Percentiles rank a stretch among this genome's conserved stretches.
Evolutionary conservation across 2,797 vertebrate genomes (phyloP).

Genomic region (Mus caroli): DNA sequence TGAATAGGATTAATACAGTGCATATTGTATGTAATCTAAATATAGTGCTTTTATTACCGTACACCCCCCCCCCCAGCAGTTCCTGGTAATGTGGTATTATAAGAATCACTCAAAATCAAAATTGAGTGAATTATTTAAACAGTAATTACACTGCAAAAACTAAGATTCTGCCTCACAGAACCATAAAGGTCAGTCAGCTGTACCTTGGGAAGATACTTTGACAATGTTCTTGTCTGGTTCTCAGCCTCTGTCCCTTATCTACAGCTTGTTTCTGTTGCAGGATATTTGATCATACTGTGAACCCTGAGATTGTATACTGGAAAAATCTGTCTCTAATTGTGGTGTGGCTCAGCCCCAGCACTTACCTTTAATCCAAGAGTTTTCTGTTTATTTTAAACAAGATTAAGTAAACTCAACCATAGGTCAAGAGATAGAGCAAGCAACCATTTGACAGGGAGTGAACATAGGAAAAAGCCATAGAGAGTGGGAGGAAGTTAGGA

Average conservation of each 20-base stretch:
- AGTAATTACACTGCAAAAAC: slow-evolving; percentile 21
- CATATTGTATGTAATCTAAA: background rate
- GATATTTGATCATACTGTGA: background rate
- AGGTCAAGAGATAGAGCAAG: background rate
- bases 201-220: background rate
- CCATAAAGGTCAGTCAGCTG: slow-evolving; percentile 16
- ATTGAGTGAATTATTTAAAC: slow-evolving; percentile 46
- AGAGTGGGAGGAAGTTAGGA: background rate
- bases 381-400: background rate
- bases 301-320: background rate
- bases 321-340: background rate
- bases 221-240: background rate
- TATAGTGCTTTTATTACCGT: background rate
- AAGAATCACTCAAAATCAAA: background rate
- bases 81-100: slow-evolving; percentile 17
- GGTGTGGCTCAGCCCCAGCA: background rate
- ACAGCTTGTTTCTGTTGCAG: background rate
- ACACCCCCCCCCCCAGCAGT: background rate
- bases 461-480: background rate
- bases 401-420: background rate
- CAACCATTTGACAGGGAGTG: background rate
- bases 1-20: background rate
- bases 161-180: background rate
- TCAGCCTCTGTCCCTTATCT: background rate
- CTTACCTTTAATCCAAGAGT: background rate